Percentiles rank a stretch among this genome's conserved stretches.
These are phyloP conservation scores for Chironomus tentans DNA, from an alignment of 2,888 invertebrate species.

Conservation along the genomic window DNA sequence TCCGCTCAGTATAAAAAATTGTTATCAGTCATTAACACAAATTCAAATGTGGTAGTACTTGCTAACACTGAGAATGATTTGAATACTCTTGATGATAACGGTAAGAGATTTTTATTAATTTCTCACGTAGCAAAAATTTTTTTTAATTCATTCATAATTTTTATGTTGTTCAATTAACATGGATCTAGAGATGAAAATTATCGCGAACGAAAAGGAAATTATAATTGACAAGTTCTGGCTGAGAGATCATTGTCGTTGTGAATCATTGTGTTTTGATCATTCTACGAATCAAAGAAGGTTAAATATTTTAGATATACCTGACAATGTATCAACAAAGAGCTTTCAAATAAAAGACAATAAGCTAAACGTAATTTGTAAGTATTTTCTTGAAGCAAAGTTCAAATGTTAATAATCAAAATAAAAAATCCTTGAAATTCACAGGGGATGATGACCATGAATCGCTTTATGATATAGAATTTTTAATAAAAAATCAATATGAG, in stretches of 20 bases:
- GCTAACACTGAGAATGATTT: no score
- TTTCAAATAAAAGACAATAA: constrained; percentile 37
- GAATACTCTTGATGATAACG: neutral
- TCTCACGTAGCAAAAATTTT: no score
- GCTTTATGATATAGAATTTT: constrained; percentile 44
- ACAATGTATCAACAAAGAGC: constrained; percentile 39
- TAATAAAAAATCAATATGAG: constrained; percentile 34
- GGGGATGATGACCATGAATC: constrained; percentile 54
- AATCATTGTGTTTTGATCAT: constrained; percentile 49
- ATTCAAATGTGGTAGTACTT: no score
- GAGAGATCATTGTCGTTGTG: constrained; percentile 47
- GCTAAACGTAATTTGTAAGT: constrained; percentile 48
- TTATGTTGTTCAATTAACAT: neutral
- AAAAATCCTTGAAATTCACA: constrained; percentile 39
- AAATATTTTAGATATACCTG: constrained; percentile 49
- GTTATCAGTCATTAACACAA: neutral
- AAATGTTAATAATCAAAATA: no score
- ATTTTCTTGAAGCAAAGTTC: constrained; percentile 37
- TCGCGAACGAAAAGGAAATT: neutral
- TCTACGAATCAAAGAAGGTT: constrained; percentile 51
- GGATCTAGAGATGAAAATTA: neutral
- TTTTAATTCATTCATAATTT: neutral
- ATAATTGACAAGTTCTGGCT: constrained; percentile 36
- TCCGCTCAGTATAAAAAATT: constrained; percentile 6
- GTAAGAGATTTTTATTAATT: neutral